phyloP scores from a whole-genome alignment of 2,888 invertebrate species.

The Limnephilus auricula region DNA sequence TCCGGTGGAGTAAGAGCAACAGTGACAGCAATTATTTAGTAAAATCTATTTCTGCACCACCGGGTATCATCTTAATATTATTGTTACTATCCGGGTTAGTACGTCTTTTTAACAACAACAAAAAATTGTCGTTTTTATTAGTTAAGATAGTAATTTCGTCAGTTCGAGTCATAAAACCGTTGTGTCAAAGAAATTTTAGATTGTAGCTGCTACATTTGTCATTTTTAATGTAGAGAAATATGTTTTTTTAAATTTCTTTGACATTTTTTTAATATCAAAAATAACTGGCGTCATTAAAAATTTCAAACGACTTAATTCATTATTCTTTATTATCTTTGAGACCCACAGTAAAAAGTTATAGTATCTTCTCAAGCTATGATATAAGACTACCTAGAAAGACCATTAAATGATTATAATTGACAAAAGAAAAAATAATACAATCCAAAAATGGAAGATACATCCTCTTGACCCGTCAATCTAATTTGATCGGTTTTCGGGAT shows the following conservation, averaged over 20 bases:
- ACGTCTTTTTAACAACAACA: too few relatives aligned
- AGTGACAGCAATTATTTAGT: too few relatives aligned
- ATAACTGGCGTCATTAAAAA: background rate
- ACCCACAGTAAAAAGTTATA: background rate
- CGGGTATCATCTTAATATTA: too few relatives aligned
- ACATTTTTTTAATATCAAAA: background rate
- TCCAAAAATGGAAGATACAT: too few relatives aligned
- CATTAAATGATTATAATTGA: background rate
- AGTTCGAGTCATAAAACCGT: background rate
- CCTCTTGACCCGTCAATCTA: too few relatives aligned
- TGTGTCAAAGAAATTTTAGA: background rate
- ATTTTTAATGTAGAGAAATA: background rate
- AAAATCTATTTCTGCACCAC: too few relatives aligned
- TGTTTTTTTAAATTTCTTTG: slow-evolving; percentile 2
- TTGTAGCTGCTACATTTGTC: background rate
- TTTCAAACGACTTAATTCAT: background rate
- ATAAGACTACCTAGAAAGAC: background rate
- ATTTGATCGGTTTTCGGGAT: too few relatives aligned
- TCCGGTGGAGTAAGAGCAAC: too few relatives aligned
- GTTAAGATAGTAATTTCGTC: background rate
- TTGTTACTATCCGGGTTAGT: too few relatives aligned
- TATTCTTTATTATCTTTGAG: background rate
- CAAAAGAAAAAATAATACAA: background rate
- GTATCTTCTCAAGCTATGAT: background rate
- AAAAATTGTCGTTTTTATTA: too few relatives aligned